Evolutionary conservation across 2,797 vertebrate genomes (phyloP).

Genomic region (Pagetopsis macropterus): DNA sequence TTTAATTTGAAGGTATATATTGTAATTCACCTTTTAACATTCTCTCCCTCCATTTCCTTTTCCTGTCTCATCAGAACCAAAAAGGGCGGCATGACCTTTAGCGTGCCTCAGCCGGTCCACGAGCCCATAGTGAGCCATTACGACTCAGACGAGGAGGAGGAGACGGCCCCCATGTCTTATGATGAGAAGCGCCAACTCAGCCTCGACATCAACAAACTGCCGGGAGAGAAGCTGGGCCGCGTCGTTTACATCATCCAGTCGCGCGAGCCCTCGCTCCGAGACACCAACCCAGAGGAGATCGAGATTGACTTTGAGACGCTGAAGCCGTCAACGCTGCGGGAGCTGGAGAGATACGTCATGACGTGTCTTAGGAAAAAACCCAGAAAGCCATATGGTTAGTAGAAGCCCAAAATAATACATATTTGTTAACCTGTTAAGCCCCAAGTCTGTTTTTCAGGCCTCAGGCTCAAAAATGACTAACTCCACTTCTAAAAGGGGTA

Average conservation of each 20-base stretch:
- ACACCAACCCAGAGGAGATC: conserved; percentile 96
- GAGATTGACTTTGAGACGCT: conserved; percentile 97
- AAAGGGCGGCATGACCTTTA: conserved; percentile 75
- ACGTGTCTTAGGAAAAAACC: conserved; percentile 95
- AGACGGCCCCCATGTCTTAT: conserved; percentile 92
- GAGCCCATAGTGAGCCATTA: conserved; percentile 75
- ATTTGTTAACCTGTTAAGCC: too few species aligned
- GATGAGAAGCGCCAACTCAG: conserved; percentile 95
- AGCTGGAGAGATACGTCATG: conserved; percentile 93
- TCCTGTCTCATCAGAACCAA: conserved; percentile 80
- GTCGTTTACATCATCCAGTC: conserved; percentile 97
- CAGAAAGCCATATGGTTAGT: conserved; percentile 88
- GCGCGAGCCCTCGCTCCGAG: conserved; percentile 90
- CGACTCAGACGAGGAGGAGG: conserved; percentile 93
- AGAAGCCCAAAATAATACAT: background rate
- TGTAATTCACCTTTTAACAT: background rate
- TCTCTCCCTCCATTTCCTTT: background rate
- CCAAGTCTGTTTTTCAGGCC: too few species aligned
- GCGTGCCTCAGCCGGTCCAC: conserved; percentile 45
- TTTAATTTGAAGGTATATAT: too few species aligned
- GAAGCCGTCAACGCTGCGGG: conserved; percentile 92
- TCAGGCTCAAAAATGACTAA: too few species aligned
- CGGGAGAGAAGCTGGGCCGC: conserved; percentile 92
- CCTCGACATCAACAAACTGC: conserved; percentile 94
- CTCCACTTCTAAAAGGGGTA: too few species aligned